Evolutionary conservation across 2,888 invertebrate species (phyloP).

Genomic region (Synergus laeviventris): DNA sequence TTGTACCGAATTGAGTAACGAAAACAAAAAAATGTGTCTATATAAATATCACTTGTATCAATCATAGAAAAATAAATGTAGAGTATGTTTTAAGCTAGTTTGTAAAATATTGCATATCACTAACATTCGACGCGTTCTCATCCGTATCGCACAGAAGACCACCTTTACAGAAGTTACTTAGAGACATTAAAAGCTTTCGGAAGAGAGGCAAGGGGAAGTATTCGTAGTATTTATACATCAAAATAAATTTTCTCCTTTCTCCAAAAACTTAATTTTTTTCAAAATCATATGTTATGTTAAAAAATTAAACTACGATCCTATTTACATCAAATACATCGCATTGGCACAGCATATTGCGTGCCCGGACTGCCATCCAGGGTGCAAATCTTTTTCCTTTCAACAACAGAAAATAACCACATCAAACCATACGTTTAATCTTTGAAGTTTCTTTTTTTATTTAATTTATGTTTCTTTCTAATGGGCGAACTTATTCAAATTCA

Average conservation of each 20-base stretch:
- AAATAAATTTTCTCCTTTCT: constrained; percentile 30
- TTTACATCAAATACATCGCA: constrained; percentile 70
- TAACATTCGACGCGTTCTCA: constrained; percentile 21
- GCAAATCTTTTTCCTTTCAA: constrained; percentile 41
- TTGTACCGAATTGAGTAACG: constrained; percentile 27
- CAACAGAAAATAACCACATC: constrained; percentile 1
- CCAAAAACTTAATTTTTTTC: constrained; percentile 18
- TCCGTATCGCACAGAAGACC: constrained; percentile 22
- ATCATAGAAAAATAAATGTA: constrained; percentile 39
- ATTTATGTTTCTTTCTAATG: too few species aligned
- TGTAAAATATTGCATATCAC: constrained; percentile 40
- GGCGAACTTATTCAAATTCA: too few species aligned
- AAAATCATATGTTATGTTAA: constrained; percentile 25
- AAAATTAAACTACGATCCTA: constrained; percentile 61
- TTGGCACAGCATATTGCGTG: constrained; percentile 69
- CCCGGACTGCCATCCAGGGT: constrained; percentile 64
- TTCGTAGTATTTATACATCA: constrained; percentile 37
- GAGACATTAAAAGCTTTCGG: constrained; percentile 35
- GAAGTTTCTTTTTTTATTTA: not conserved
- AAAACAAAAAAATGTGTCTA: constrained; percentile 20
- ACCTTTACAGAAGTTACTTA: constrained; percentile 34
- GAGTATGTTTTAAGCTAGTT: constrained; percentile 24
- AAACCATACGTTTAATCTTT: not conserved
- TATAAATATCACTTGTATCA: constrained; percentile 40
- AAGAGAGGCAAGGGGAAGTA: constrained; percentile 35